A percentile compares a stretch with the other conserved stretches of the same genome.
phyloP scores from a whole-genome alignment of 2,888 invertebrate genomes.

The Diarsia mendica region DNA sequence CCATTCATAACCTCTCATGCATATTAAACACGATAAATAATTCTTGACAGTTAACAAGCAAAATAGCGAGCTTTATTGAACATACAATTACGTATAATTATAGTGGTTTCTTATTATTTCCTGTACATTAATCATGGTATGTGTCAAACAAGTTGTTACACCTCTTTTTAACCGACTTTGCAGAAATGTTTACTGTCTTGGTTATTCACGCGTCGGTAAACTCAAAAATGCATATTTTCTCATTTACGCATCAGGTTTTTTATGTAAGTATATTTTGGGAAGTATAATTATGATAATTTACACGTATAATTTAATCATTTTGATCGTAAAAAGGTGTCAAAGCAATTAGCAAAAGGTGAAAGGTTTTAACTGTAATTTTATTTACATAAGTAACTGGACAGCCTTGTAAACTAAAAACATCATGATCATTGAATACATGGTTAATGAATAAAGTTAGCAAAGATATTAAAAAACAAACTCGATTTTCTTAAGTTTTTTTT shows the following conservation, averaged over 20 bases:
- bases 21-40: conserved; percentile 60
- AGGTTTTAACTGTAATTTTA: conserved; percentile 25
- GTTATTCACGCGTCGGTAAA: conserved; percentile 32
- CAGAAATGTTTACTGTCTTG: neutral
- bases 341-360: conserved; percentile 39
- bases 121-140: conserved; percentile 58
- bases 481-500: neutral
- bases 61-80: conserved; percentile 57
- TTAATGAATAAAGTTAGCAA: too few species aligned
- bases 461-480: neutral
- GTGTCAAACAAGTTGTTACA: conserved; percentile 42
- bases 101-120: conserved; percentile 53
- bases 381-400: conserved; percentile 19
- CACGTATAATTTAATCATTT: conserved; percentile 8
- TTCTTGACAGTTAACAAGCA: conserved; percentile 54
- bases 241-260: conserved; percentile 4
- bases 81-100: conserved; percentile 58
- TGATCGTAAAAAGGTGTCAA: conserved; percentile 27
- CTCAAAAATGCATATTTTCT: conserved; percentile 22
- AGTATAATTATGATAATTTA: conserved; percentile 19
- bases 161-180: conserved; percentile 42
- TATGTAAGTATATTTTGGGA: conserved; percentile 2
- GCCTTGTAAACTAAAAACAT: conserved; percentile 13
- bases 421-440: conserved; percentile 10
- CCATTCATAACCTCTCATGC: conserved; percentile 57